A percentile compares a stretch with the other conserved stretches of the same genome.
Evolutionary conservation across 1,140 invertebrate genomes (phyloP).

Genomic region (Drosophila triauraria): DNA sequence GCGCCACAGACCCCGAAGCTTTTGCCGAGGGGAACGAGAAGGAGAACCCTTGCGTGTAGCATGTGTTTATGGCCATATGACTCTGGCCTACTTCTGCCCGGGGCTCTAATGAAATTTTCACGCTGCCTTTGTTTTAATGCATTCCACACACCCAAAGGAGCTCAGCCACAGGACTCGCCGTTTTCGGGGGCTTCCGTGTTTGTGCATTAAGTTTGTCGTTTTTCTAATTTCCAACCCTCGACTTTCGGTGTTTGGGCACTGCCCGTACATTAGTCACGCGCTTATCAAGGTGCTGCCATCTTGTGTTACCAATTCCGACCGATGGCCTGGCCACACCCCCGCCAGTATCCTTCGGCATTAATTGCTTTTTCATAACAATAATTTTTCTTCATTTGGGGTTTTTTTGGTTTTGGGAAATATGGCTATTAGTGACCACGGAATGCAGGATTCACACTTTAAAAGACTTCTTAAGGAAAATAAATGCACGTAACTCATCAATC

Average conservation of each 20-base stretch:
- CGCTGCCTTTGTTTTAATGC: constrained; percentile 76
- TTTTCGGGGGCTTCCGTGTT: constrained; percentile 49
- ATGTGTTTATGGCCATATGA: constrained; percentile 74
- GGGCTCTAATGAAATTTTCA: constrained; percentile 72
- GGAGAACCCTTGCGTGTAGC: constrained; percentile 53
- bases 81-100: constrained; percentile 43
- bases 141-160: constrained; percentile 54
- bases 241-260: constrained; percentile 27
- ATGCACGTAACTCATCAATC: not conserved
- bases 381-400: constrained; percentile 43
- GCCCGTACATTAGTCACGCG: constrained; percentile 68
- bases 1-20: not conserved
- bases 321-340: constrained; percentile 57
- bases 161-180: constrained; percentile 1
- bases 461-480: not conserved
- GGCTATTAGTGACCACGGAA: constrained; percentile 4
- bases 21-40: not conserved
- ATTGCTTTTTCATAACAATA: constrained; percentile 70
- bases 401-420: not conserved
- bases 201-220: constrained; percentile 68
- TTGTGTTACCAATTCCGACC: constrained; percentile 54
- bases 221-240: constrained; percentile 58
- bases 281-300: constrained; percentile 77
- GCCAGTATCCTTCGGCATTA: constrained; percentile 30
- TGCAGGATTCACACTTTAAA: not conserved